A percentile compares a stretch with the other conserved stretches of the same genome.
These are phyloP conservation scores for Oostethus manadensis DNA, from an alignment of 2,113 vertebrate species.

Conservation along the genomic window DNA sequence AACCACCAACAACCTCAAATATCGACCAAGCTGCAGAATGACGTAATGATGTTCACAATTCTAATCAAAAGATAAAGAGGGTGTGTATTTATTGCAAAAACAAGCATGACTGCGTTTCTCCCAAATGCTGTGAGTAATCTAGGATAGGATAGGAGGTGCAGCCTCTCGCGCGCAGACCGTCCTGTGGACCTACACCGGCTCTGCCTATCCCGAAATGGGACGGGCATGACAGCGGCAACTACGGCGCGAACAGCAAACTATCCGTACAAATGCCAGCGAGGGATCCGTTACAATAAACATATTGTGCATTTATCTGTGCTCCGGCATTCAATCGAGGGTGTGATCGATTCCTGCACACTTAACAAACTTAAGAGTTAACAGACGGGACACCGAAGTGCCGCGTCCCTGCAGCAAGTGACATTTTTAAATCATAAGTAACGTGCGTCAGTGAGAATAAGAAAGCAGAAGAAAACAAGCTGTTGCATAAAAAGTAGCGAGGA, in stretches of 20 bases:
- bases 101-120: background rate
- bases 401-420: slow-evolving; percentile 22
- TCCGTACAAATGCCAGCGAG: background rate
- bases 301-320: background rate
- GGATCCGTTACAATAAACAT: slow-evolving; percentile 5
- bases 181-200: slow-evolving; percentile 15
- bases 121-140: background rate
- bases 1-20: slow-evolving; percentile 81
- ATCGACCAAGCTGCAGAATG: slow-evolving; percentile 87
- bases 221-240: slow-evolving; percentile 40
- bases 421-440: background rate
- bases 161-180: too few species aligned
- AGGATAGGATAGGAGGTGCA: background rate
- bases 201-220: slow-evolving; percentile 56
- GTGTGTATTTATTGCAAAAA: slow-evolving; percentile 15
- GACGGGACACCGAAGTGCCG: slow-evolving; percentile 6
- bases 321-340: background rate
- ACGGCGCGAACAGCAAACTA: background rate
- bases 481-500: slow-evolving; percentile 49
- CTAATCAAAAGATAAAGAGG: slow-evolving; percentile 19
- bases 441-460: background rate
- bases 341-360: slow-evolving; percentile 41
- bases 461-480: slow-evolving; percentile 53
- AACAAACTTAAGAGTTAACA: slow-evolving; percentile 38
- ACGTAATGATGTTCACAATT: slow-evolving; percentile 77